These are phyloP conservation scores for Stenodema calcarata DNA, from an alignment of 2,888 invertebrate species.

Conservation along the genomic window DNA sequence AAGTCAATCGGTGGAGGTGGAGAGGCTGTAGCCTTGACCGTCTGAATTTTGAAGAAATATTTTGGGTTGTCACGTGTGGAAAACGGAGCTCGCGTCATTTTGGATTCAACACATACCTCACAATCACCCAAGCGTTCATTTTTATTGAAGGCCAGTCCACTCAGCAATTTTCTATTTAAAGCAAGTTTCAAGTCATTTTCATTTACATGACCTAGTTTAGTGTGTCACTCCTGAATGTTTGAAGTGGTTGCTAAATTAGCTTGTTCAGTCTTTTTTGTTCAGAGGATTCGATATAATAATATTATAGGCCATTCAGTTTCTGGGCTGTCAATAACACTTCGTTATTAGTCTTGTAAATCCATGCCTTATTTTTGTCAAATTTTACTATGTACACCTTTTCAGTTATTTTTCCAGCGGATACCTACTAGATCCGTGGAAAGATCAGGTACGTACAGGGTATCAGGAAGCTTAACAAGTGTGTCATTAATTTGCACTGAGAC, in stretches of 20 bases:
- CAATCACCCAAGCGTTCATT: conserved; percentile 4
- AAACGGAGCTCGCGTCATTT: conserved; percentile 30
- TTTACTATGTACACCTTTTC: conserved; percentile 28
- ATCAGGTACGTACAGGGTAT: conserved; percentile 34
- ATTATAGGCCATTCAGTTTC: neutral
- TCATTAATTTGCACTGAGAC: neutral
- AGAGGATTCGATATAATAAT: neutral
- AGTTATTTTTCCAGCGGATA: conserved; percentile 41
- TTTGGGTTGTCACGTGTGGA: neutral
- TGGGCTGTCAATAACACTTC: neutral
- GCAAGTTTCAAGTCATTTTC: conserved; percentile 10
- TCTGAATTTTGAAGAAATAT: too few relatives aligned
- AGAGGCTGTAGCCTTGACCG: too few relatives aligned
- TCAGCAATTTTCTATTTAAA: neutral
- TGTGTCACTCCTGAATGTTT: conserved; percentile 20
- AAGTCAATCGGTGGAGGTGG: too few relatives aligned
- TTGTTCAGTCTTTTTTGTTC: neutral
- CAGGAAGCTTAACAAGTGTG: neutral
- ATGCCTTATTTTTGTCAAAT: conserved; percentile 17
- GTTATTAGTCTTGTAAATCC: neutral
- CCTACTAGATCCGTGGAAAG: conserved; percentile 23
- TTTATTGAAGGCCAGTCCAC: conserved; percentile 28
- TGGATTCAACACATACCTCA: conserved; percentile 34
- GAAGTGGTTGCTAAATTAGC: neutral
- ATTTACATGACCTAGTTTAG: conserved; percentile 11